Base-by-base conservation (phyloP, 2,888 invertebrate genomes). In the Chaetoderma sp. region DNA sequence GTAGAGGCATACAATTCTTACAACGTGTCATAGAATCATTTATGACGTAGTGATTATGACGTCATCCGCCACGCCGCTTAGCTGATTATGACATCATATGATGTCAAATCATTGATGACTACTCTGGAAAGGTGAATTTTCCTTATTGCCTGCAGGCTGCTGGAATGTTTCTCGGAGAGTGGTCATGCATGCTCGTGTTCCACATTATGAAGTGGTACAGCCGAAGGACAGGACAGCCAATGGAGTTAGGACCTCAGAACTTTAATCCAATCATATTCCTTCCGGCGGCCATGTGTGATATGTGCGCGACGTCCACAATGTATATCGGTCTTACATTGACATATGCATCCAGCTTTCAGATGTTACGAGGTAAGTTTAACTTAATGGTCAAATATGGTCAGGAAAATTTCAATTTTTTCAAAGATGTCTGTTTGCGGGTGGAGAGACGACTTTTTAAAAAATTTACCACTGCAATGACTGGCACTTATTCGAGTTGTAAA, bases 121-220 rank as follows among this genome's bases (percentile, higher is more conserved):
- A 16, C 16, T 10, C 13, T 13, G 47, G 47, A 10, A 8, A 10
- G 13, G 18, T 47, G 13, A 47, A 21, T n/a, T n/a, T n/a, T n/a
- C n/a, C n/a, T n/a, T n/a, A n/a, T n/a, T n/a, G n/a, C n/a, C 27
- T 84, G 58, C 73, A 88, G 87, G 93, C 96, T 0, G 89, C 91
- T 39, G 90, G 92, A n/a, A 97, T 98, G 97, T 98, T 98, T 83
- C 80, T 96, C 4, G 97, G 97, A 4, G 96, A 98, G 88, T 91
- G 94, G 81, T 84, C 93, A 32, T 97, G 97, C 83, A 89, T 96
- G n/a, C 65, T 94, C 16, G 90, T 91, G 25, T 97, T 94, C 86
- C 93, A 94, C 85, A 78, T 92, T 2, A 79, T 91, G 0, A 90
- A 90, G 71, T 88, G 86, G 71, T 86, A 90, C 63, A 89, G 89